Conservation (phyloP, 2,797 vertebrate genomes). For the Sebastiscus albofasciatus region DNA sequence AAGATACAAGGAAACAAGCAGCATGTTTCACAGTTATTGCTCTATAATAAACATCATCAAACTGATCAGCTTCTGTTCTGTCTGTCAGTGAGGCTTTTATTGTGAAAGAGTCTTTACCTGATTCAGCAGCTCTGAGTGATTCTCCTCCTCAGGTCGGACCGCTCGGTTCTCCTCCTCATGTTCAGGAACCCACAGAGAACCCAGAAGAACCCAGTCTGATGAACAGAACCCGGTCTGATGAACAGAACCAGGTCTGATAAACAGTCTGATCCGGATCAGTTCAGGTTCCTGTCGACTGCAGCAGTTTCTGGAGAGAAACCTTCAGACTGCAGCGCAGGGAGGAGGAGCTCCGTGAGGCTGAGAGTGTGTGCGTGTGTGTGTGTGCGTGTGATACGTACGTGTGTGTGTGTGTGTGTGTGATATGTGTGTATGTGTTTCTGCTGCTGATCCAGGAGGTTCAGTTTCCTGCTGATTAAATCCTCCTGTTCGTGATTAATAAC, state of each 20-base stretch:
- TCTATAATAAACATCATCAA: neutral
- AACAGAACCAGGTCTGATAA: neutral
- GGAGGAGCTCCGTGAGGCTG: conserved; percentile 9
- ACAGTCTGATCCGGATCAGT: neutral
- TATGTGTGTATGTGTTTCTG: neutral
- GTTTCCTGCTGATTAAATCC: neutral
- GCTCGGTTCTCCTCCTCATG: conserved; percentile 16
- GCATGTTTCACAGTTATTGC: neutral
- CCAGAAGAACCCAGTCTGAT: neutral
- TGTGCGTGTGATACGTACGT: neutral
- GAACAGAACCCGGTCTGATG: neutral
- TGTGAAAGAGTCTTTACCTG: conserved; percentile 51
- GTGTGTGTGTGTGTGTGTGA: neutral
- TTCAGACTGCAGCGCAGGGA: conserved; percentile 35
- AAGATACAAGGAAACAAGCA: neutral
- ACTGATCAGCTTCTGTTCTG: neutral
- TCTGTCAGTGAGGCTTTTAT: conserved; percentile 3
- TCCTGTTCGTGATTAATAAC: neutral
- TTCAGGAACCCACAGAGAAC: neutral
- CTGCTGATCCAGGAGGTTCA: neutral
- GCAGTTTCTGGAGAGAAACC: conserved; percentile 18
- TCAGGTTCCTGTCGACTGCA: neutral
- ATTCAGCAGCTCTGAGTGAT: conserved; percentile 25
- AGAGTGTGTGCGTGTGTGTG: neutral
- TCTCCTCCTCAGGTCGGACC: neutral